Base-by-base conservation (phyloP, 2,888 invertebrate species). In the Scaptomyza flava region DNA sequence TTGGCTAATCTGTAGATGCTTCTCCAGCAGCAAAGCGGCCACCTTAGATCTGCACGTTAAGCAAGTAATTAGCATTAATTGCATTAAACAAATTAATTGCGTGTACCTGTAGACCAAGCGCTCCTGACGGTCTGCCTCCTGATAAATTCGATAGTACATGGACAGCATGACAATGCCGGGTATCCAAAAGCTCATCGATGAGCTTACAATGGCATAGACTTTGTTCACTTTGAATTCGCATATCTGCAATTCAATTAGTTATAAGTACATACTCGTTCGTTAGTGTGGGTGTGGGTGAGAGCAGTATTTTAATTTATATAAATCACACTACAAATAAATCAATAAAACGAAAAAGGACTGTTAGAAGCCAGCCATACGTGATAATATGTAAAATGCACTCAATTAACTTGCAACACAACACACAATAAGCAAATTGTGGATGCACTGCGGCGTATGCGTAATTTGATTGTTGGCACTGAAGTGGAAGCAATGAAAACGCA, bases 161-260 rank as follows among this genome's bases (percentile, higher is more conserved):
- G 95, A 95, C 80, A 98, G 94, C 98, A 98, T 98, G 65, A 98
- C 97, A 90, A 97, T 95, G 45, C 97, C 97, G 0, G 98, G 98
- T 70, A 97, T 95, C 98, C 98, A 98, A 91, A 98, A 98, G 91
- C 97, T 97, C 79, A 98, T 96, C 92, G 96, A 95, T 78, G 97
- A 97, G 58, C 97, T 97, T 70, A 98, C 94, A 80, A 98, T 95
- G 56, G 97, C 97, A 85, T 98, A 98, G 67, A 95, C 94, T 91
- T 95, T 95, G 92, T 98, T 98, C 89, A 97, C 97, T 72, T 95
- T 95, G 90, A 97, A 97, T 90, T 94, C 94, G 92, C 97, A 98
- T 90, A 92, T 90, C 92, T 92, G 81, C 30, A 75, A 76, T 56
- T 48, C 41, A 73, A 74, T 75, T 59, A 42, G n/a, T 62, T 65